phyloP scores from a whole-genome alignment of 2,113 vertebrate species.

The Sus scrofa region DNA sequence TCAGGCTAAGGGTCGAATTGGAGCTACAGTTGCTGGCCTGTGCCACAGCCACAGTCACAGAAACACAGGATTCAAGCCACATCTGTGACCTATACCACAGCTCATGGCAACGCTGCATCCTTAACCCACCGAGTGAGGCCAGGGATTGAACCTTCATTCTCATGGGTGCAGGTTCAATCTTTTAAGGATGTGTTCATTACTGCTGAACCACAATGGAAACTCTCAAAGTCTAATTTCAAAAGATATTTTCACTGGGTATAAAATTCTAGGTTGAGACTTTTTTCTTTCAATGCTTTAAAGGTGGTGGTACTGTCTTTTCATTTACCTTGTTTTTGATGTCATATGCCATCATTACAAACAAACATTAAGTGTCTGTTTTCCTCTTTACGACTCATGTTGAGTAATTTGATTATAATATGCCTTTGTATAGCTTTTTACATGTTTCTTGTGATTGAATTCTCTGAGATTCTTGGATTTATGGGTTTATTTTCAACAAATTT shows the following conservation, averaged over 20 bases:
- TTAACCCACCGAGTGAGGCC: too few relatives aligned
- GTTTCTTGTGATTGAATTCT: not conserved
- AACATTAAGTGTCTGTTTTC: not conserved
- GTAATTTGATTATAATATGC: not conserved
- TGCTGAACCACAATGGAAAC: too few relatives aligned
- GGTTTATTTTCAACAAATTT: not conserved
- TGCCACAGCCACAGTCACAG: too few relatives aligned
- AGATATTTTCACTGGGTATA: not conserved
- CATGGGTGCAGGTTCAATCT: too few relatives aligned
- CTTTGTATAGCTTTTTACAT: not conserved
- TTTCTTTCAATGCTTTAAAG: not conserved
- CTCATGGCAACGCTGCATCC: too few relatives aligned
- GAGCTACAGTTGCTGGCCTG: too few relatives aligned
- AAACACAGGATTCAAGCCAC: too few relatives aligned
- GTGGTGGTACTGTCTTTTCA: not conserved
- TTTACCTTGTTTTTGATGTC: conserved; percentile 28
- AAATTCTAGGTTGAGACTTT: not conserved
- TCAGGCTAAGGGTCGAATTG: too few relatives aligned
- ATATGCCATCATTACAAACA: not conserved
- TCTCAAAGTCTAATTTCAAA: not conserved
- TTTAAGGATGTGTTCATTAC: too few relatives aligned
- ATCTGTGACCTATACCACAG: too few relatives aligned
- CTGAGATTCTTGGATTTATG: not conserved
- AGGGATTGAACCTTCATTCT: too few relatives aligned
- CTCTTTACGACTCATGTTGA: conserved; percentile 19